Conservation (phyloP, 2,113 vertebrate species). For the Microtus oregoni region DNA sequence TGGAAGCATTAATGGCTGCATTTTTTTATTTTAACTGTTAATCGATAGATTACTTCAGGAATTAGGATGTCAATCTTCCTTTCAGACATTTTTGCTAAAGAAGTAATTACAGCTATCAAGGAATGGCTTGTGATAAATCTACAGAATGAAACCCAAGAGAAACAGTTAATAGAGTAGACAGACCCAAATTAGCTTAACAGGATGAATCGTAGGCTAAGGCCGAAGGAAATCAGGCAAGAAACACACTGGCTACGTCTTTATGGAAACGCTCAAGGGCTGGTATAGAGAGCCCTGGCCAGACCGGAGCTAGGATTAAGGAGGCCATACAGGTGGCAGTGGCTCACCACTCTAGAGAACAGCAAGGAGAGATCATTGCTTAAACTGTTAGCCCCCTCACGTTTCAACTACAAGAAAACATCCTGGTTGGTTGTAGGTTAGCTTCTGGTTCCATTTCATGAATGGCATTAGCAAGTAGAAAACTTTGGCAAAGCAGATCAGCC, state of each 20-base stretch:
- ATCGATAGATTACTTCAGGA: conserved; percentile 27
- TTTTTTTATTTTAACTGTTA: not conserved
- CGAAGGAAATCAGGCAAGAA: conserved; percentile 23
- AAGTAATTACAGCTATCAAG: conserved; percentile 21
- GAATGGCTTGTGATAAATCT: conserved; percentile 20
- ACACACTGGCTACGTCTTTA: not conserved
- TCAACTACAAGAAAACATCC: not conserved
- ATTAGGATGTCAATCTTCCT: not conserved
- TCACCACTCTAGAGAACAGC: not conserved
- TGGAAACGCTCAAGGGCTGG: not conserved
- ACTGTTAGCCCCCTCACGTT: not conserved
- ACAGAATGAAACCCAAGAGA: conserved; percentile 44
- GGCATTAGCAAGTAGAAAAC: conserved; percentile 1
- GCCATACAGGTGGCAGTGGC: not conserved
- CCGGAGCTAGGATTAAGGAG: not conserved
- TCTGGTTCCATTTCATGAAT: conserved; percentile 1
- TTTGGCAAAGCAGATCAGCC: not conserved
- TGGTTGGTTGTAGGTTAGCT: not conserved
- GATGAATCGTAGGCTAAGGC: conserved; percentile 23
- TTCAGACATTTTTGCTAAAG: conserved; percentile 26
- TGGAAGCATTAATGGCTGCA: not conserved
- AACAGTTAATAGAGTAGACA: not conserved
- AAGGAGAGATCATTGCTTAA: conserved; percentile 29
- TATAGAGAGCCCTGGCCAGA: not conserved
- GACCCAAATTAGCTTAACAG: conserved; percentile 38